Evolutionary conservation across 1,140 invertebrate genomes (phyloP).

Genomic region (Lordiphosa collinella): DNA sequence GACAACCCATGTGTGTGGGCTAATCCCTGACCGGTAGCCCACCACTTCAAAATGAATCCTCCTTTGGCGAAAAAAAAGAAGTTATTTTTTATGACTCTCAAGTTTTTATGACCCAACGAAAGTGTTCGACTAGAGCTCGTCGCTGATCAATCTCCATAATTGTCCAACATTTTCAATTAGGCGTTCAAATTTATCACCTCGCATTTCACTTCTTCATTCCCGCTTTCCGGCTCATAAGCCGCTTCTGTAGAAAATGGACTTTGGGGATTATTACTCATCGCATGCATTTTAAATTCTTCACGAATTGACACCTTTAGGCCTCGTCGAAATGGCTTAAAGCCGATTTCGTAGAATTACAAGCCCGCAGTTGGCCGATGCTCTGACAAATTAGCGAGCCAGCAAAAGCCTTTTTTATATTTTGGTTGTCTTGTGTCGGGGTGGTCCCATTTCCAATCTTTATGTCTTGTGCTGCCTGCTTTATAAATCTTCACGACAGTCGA

Average conservation of each 20-base stretch:
- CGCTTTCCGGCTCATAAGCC: slow-evolving; percentile 15
- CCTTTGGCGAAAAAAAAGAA: slow-evolving; percentile 19
- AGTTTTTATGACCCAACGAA: slow-evolving; percentile 10
- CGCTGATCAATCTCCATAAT: slow-evolving; percentile 58
- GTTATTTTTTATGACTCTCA: slow-evolving; percentile 29
- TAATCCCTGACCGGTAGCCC: slow-evolving; percentile 51
- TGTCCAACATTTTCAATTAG: slow-evolving; percentile 57
- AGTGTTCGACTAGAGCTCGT: slow-evolving; percentile 14
- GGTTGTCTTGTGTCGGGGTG: slow-evolving; percentile 29
- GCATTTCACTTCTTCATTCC: slow-evolving; percentile 11
- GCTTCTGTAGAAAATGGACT: slow-evolving; percentile 28
- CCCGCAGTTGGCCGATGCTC: slow-evolving; percentile 18
- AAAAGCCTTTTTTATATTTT: slow-evolving; percentile 43
- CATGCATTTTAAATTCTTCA: slow-evolving; percentile 65
- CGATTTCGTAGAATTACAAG: slow-evolving; percentile 72
- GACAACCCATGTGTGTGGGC: slow-evolving; percentile 24
- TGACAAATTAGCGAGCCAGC: slow-evolving; percentile 59
- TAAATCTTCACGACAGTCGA: slow-evolving; percentile 35
- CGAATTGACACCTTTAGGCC: slow-evolving; percentile 69
- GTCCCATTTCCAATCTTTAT: slow-evolving; percentile 48
- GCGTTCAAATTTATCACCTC: slow-evolving; percentile 57
- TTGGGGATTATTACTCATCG: slow-evolving; percentile 65
- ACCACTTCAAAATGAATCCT: slow-evolving; percentile 26
- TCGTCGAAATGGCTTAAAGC: slow-evolving; percentile 43
- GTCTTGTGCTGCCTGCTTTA: slow-evolving; percentile 20